Conservation (phyloP, 2,797 vertebrate genomes). For the Melanotaenia trifasciata region DNA sequence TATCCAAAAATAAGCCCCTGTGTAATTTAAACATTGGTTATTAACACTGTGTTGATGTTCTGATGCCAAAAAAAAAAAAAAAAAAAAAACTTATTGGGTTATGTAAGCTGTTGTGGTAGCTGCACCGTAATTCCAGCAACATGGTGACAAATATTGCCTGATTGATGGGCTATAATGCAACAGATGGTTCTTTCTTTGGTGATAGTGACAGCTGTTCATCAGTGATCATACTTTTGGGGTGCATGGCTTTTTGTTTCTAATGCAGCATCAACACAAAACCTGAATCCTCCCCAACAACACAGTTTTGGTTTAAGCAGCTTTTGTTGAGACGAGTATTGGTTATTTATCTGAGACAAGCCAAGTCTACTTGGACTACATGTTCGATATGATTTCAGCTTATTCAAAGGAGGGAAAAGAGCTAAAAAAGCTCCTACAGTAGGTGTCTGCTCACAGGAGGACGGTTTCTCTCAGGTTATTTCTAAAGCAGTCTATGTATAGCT, state of each 20-base stretch:
- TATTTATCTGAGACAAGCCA: slow-evolving; percentile 52
- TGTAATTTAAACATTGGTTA: too few relatives aligned
- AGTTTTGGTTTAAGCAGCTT: slow-evolving; percentile 35
- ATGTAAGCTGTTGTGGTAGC: too few relatives aligned
- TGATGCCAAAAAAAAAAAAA: too few relatives aligned
- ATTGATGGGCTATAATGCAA: too few relatives aligned
- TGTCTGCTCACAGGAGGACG: slow-evolving; percentile 33
- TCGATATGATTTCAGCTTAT: slow-evolving; percentile 30
- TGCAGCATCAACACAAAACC: neutral
- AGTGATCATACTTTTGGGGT: too few relatives aligned
- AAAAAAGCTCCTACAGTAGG: slow-evolving; percentile 35
- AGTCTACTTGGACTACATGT: neutral
- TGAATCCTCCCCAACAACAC: slow-evolving; percentile 34
- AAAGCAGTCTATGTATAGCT: slow-evolving; percentile 58
- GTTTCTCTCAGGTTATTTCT: slow-evolving; percentile 53
- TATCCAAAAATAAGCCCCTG: too few relatives aligned
- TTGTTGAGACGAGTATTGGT: slow-evolving; percentile 24
- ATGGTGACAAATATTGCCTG: too few relatives aligned
- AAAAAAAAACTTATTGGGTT: too few relatives aligned
- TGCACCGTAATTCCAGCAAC: too few relatives aligned
- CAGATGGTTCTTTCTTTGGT: too few relatives aligned
- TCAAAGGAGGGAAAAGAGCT: slow-evolving; percentile 42
- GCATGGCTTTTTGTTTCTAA: neutral
- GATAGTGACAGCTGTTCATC: too few relatives aligned
- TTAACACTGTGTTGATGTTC: too few relatives aligned